Conservation (phyloP, 2,888 invertebrate species). For the Rhingia campestris region DNA sequence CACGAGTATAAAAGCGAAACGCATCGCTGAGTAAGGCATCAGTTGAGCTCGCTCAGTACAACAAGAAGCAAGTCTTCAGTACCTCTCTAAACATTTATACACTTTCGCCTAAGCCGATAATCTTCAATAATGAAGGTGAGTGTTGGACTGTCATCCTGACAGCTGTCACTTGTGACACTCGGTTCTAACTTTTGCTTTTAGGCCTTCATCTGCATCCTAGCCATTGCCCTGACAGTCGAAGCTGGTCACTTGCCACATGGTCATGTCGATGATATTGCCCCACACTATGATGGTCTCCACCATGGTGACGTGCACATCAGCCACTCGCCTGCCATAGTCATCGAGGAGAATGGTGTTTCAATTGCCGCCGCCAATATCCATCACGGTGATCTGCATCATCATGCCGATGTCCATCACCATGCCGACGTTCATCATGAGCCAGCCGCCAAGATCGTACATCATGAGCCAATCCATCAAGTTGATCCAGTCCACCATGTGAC, state of each 20-base stretch:
- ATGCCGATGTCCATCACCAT: conserved; percentile 75
- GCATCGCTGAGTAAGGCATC: conserved; percentile 76
- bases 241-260: conserved; percentile 79
- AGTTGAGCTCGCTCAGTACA: conserved; percentile 78
- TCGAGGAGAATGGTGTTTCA: conserved; percentile 75
- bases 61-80: conserved; percentile 76
- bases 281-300: conserved; percentile 77
- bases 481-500: conserved; percentile 81
- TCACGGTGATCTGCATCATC: conserved; percentile 75
- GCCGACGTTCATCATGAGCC: conserved; percentile 76
- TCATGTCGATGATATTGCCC: conserved; percentile 77
- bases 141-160: too few species aligned
- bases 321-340: conserved; percentile 79
- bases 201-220: conserved; percentile 80
- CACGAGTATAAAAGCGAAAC: conserved; percentile 79
- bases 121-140: conserved; percentile 81
- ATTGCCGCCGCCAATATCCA: conserved; percentile 75
- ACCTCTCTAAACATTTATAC: conserved; percentile 76
- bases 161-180: conserved; percentile 11
- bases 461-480: conserved; percentile 80
- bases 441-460: conserved; percentile 79
- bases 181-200: conserved; percentile 49
- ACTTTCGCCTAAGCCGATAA: conserved; percentile 79
- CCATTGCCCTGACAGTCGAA: conserved; percentile 78
- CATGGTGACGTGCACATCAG: conserved; percentile 79